Conservation (phyloP, 2,888 invertebrate genomes). For the Eristalis tenax region DNA sequence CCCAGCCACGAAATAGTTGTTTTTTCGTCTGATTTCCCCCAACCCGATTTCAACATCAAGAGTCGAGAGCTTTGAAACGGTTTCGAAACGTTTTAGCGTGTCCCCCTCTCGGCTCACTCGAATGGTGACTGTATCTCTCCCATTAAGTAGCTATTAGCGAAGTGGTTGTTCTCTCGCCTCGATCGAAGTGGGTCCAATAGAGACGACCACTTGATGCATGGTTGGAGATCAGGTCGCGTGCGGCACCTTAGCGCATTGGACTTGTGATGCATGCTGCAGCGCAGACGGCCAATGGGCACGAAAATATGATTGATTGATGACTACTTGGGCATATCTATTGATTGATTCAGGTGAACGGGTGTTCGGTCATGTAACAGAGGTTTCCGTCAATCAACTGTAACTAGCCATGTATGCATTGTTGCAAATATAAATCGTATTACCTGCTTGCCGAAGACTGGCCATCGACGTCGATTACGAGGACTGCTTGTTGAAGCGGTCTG, state of each 20-base stretch:
- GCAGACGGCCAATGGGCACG: constrained; percentile 37
- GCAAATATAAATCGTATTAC: constrained; percentile 14
- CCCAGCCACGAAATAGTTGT: not conserved
- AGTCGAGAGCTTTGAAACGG: constrained; percentile 19
- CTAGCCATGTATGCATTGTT: constrained; percentile 24
- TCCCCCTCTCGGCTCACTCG: not conserved
- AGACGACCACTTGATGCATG: constrained; percentile 20
- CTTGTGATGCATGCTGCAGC: not conserved
- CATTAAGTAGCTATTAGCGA: constrained; percentile 26
- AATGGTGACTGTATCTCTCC: not conserved
- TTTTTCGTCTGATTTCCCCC: not conserved
- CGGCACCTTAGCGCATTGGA: constrained; percentile 20
- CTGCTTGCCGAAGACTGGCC: not conserved
- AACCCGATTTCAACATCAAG: not conserved
- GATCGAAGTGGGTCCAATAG: constrained; percentile 18
- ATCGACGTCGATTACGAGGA: not conserved
- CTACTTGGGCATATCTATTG: constrained; percentile 38
- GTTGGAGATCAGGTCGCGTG: not conserved
- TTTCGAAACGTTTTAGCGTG: constrained; percentile 12
- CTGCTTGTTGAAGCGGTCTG: not conserved
- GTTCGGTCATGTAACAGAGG: constrained; percentile 28
- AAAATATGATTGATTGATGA: constrained; percentile 58
- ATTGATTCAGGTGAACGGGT: constrained; percentile 56
- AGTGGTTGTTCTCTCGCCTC: not conserved
- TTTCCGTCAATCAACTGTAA: constrained; percentile 16